These are phyloP conservation scores for Neopelma chrysocephalum DNA, from an alignment of 2,797 vertebrate species.

Conservation along the genomic window DNA sequence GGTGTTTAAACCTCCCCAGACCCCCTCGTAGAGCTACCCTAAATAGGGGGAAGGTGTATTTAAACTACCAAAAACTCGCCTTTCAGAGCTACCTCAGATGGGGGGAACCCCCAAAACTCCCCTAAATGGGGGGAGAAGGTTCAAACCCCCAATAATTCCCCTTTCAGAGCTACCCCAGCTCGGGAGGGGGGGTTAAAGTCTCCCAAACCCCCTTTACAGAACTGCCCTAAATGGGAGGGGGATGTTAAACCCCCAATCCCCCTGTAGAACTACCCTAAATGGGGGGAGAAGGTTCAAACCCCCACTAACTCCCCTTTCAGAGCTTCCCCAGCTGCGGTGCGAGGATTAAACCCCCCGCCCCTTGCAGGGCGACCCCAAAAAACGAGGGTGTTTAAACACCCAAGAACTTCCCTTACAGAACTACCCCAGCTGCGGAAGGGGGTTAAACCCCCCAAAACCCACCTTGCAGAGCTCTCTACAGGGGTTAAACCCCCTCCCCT, in stretches of 20 bases:
- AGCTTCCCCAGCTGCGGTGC: too few relatives aligned
- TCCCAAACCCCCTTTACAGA: not conserved
- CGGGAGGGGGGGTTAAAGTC: not conserved
- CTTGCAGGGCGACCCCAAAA: too few relatives aligned
- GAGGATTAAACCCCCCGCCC: fast-evolving
- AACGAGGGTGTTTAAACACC: not conserved
- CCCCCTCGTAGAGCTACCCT: too few relatives aligned
- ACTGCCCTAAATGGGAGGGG: not conserved
- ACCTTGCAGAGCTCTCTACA: fast-evolving
- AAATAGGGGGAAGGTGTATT: not conserved
- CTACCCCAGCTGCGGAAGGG: fast-evolving
- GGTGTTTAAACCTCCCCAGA: not conserved
- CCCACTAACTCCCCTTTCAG: not conserved
- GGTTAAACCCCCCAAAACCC: not conserved
- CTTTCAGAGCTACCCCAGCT: not conserved
- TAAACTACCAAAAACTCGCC: not conserved
- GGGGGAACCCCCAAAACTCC: not conserved
- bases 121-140: fast-evolving
- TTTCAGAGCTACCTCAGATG: not conserved
- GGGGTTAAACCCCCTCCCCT: not conserved
- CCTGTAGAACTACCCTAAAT: not conserved
- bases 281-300: fast-evolving
- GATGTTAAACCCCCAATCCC: fast-evolving
- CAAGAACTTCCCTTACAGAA: not conserved
- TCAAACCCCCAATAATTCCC: not conserved